phyloP scores from a whole-genome alignment of 2,797 vertebrate genomes.

The Catostomus latipinnis region DNA sequence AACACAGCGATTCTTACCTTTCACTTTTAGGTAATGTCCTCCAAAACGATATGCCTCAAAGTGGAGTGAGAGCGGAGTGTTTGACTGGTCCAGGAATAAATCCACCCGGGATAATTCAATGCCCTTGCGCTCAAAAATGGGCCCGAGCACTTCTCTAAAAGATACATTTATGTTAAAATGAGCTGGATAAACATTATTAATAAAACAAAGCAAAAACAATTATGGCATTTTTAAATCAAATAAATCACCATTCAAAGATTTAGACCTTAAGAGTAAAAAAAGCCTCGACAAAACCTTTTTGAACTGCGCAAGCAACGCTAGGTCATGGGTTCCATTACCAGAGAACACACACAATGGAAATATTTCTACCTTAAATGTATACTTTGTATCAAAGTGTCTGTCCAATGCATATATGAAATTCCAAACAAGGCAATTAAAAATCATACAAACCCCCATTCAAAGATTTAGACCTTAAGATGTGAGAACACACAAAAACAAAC shows the following conservation, averaged over 20 bases:
- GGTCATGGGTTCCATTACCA: no score
- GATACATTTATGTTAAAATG: background rate
- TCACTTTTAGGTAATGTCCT: conserved; percentile 93
- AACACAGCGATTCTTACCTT: conserved; percentile 78
- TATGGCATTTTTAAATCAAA: no score
- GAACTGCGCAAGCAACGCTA: no score
- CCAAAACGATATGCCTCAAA: conserved; percentile 94
- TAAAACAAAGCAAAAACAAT: background rate
- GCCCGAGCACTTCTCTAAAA: conserved; percentile 88
- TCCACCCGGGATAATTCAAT: conserved; percentile 85
- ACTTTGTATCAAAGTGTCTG: no score
- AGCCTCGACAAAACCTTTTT: no score
- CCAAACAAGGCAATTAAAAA: no score
- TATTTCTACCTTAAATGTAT: no score
- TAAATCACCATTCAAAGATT: background rate
- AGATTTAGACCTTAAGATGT: no score
- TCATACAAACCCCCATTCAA: no score
- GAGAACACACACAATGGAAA: no score
- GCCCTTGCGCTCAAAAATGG: conserved; percentile 91
- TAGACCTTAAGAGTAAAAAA: background rate
- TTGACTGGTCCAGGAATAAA: conserved; percentile 95
- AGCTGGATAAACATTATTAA: background rate
- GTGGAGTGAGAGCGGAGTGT: conserved; percentile 90
- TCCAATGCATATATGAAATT: no score
- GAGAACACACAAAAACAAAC: no score